Conservation (phyloP, 2,797 vertebrate genomes). For the Gorsachius magnificus region DNA sequence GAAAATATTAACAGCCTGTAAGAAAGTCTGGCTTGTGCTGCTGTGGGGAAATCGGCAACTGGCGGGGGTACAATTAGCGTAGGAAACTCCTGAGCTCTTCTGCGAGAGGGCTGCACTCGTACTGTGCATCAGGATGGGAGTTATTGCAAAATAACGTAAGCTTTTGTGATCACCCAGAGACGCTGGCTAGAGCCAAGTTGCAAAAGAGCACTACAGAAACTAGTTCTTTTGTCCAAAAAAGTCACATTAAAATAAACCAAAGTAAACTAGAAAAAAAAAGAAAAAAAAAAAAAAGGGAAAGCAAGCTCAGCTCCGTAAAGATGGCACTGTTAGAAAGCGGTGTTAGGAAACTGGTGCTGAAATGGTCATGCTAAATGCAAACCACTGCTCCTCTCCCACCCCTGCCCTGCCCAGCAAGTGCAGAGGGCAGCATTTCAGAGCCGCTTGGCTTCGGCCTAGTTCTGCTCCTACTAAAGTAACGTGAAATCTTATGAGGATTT, state of each 20-base stretch:
- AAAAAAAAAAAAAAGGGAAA: background rate
- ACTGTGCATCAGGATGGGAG: background rate
- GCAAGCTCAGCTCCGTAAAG: background rate
- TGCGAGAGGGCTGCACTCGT: background rate
- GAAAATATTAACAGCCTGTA: constrained; percentile 72
- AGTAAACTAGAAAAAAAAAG: background rate
- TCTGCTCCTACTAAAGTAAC: background rate
- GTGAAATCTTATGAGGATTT: background rate
- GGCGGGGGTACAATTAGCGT: constrained; percentile 46
- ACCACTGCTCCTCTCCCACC: background rate
- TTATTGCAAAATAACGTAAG: constrained; percentile 5
- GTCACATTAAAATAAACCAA: background rate
- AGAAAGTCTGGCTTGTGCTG: constrained; percentile 70
- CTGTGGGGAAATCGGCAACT: constrained; percentile 59
- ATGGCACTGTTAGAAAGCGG: background rate
- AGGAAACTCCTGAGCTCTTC: constrained; percentile 66
- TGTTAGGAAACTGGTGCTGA: background rate
- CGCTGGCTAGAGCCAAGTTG: constrained; percentile 6
- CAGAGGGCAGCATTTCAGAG: background rate
- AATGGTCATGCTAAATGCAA: background rate
- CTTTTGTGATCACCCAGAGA: constrained; percentile 53
- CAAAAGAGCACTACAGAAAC: constrained; percentile 34
- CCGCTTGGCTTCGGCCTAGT: background rate
- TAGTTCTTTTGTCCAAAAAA: constrained; percentile 1
- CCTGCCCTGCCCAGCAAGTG: background rate